phyloP scores from a whole-genome alignment of 2,113 vertebrate species.

The Cromileptes altivelis region DNA sequence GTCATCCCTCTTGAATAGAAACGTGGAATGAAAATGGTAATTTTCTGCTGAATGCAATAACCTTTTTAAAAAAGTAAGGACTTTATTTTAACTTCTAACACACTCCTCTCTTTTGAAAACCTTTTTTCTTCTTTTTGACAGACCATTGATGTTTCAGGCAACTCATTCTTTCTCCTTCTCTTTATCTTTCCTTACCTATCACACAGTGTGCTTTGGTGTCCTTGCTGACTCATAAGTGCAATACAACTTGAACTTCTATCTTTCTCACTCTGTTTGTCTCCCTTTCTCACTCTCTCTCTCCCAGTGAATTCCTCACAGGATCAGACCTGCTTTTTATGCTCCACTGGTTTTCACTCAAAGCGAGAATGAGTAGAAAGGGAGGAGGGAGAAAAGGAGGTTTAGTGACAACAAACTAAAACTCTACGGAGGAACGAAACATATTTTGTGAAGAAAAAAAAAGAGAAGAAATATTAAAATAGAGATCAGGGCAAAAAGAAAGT shows the following conservation, averaged over 20 bases:
- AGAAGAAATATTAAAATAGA: constrained; percentile 29
- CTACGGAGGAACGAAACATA: constrained; percentile 15
- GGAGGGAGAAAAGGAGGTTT: constrained; percentile 19
- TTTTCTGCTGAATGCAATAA: constrained; percentile 44
- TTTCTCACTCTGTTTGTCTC: constrained; percentile 30
- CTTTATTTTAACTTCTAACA: constrained; percentile 32
- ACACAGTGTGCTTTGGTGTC: constrained; percentile 30
- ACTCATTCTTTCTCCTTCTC: constrained; percentile 21
- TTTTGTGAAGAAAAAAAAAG: constrained; percentile 34
- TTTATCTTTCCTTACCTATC: constrained; percentile 28
- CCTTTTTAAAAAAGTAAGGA: constrained; percentile 24
- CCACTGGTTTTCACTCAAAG: constrained; percentile 72
- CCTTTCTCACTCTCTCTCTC: constrained; percentile 39
- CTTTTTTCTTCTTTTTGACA: constrained; percentile 33
- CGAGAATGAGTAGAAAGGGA: constrained; percentile 38
- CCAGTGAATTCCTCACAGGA: constrained; percentile 83
- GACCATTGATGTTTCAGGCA: constrained; percentile 43
- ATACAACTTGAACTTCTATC: constrained; percentile 46
- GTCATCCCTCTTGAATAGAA: constrained; percentile 42
- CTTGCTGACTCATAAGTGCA: constrained; percentile 59
- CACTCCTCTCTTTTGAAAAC: constrained; percentile 8
- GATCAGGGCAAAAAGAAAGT: constrained; percentile 24
- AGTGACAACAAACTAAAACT: constrained; percentile 60
- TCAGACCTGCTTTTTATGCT: constrained; percentile 84
- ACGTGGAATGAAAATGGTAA: constrained; percentile 40